Percentiles rank a stretch among this genome's conserved stretches.
Evolutionary conservation across 2,888 invertebrate species (phyloP).

Genomic region (Didymodactylos carnosus): DNA sequence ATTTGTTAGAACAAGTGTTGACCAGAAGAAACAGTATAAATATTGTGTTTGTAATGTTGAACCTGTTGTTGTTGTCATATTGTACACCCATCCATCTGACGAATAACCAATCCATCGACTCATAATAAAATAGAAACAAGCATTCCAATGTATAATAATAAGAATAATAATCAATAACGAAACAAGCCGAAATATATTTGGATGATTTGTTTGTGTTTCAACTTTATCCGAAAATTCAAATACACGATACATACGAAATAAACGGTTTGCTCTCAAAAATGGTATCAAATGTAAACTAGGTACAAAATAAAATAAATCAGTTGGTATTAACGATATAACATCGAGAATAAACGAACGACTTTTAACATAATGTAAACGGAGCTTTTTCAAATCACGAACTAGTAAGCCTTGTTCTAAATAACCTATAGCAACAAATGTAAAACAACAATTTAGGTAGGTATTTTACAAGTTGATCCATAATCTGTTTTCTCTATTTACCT

Average conservation of each 20-base stretch:
- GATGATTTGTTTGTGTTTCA: conserved; percentile 76
- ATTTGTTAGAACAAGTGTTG: conserved; percentile 75
- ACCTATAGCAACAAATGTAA: conserved; percentile 16
- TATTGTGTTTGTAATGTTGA: conserved; percentile 47
- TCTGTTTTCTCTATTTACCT: conserved; percentile 44
- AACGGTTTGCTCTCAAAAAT: conserved; percentile 63
- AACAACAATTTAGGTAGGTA: background rate
- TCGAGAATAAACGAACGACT: conserved; percentile 30
- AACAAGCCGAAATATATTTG: conserved; percentile 43
- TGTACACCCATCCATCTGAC: conserved; percentile 52
- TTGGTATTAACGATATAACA: conserved; percentile 21
- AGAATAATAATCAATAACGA: conserved; percentile 31
- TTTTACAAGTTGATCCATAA: too few species aligned
- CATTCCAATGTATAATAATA: conserved; percentile 35
- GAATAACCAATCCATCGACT: conserved; percentile 58
- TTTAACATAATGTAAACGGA: conserved; percentile 29
- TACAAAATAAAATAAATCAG: conserved; percentile 11
- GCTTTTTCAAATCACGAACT: conserved; percentile 26
- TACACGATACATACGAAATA: conserved; percentile 53
- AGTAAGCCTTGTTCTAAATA: conserved; percentile 35
- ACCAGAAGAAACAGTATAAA: conserved; percentile 80
- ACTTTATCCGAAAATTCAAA: conserved; percentile 80
- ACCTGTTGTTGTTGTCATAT: conserved; percentile 32
- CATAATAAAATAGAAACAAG: conserved; percentile 33
- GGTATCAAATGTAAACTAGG: conserved; percentile 16